Conservation (phyloP, 2,888 invertebrate species). For the Pristionchus japonicus region DNA sequence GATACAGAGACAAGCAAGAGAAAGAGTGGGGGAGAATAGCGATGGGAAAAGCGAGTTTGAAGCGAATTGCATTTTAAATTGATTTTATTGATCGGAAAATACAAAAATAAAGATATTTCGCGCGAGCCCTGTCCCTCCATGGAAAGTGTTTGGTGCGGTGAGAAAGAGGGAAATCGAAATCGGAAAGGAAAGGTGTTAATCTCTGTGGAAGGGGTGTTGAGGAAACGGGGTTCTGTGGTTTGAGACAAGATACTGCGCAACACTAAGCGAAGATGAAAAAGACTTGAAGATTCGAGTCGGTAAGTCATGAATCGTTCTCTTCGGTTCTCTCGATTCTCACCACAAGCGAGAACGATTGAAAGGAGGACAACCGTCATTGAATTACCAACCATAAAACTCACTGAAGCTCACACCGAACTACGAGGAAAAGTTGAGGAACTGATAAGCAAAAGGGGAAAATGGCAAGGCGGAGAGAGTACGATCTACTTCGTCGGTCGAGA, state of each 20-base stretch:
- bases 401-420: conserved; percentile 15
- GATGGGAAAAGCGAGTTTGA: not conserved
- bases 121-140: conserved; percentile 28
- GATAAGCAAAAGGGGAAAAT: not conserved
- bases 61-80: too few species aligned
- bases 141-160: not conserved
- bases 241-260: not conserved
- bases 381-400: not conserved
- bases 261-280: not conserved
- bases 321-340: too few species aligned
- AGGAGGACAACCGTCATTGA: too few species aligned
- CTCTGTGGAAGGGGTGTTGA: not conserved
- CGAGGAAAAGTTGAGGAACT: not conserved
- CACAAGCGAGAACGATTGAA: too few species aligned
- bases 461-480: not conserved
- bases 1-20: not conserved
- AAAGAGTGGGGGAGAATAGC: not conserved
- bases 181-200: not conserved
- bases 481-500: not conserved
- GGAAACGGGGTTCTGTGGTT: not conserved
- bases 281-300: not conserved
- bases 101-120: not conserved
- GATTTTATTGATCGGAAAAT: not conserved
- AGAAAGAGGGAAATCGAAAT: not conserved
- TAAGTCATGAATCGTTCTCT: too few species aligned